Percentiles rank a stretch among this genome's conserved stretches.
These are phyloP conservation scores for Hemicentrotus pulcherrimus DNA, from an alignment of 35 echinoderm and acorn worm genomes.

Conservation along the genomic window DNA sequence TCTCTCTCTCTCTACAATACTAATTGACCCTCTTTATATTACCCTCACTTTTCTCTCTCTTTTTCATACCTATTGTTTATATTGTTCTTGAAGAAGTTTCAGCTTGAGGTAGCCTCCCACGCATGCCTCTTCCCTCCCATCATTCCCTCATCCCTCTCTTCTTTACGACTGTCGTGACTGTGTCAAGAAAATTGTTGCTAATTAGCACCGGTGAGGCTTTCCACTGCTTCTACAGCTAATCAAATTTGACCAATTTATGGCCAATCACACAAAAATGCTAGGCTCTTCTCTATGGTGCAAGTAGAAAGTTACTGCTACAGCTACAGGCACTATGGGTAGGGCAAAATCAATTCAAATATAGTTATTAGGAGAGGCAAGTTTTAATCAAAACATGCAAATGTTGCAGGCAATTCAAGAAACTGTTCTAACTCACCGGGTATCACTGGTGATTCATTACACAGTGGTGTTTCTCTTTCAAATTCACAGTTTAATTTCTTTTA, in stretches of 20 bases:
- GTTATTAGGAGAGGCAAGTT: constrained; percentile 28
- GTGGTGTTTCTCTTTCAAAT: not conserved
- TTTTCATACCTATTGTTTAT: not conserved
- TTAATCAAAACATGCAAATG: constrained; percentile 48
- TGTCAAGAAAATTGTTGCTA: constrained; percentile 35
- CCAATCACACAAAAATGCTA: constrained; percentile 43
- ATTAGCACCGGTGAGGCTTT: constrained; percentile 26
- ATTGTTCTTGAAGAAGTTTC: not conserved
- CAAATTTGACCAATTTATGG: constrained; percentile 53
- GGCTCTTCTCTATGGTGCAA: not conserved
- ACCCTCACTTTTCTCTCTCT: not conserved
- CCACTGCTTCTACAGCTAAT: constrained; percentile 24
- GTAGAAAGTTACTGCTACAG: constrained; percentile 18
- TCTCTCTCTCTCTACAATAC: not conserved
- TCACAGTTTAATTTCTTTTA: not conserved
- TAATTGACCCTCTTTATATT: not conserved
- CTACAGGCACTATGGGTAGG: constrained; percentile 35
- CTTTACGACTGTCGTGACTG: not conserved
- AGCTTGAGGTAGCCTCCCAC: not conserved
- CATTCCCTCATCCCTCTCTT: not conserved
- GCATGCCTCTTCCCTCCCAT: not conserved
- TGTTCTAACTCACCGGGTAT: not conserved
- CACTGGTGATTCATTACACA: not conserved
- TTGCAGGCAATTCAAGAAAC: not conserved
- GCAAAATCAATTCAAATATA: constrained; percentile 49